Evolutionary conservation across 2,113 vertebrate genomes (phyloP).

Genomic region (Myodes glareolus): DNA sequence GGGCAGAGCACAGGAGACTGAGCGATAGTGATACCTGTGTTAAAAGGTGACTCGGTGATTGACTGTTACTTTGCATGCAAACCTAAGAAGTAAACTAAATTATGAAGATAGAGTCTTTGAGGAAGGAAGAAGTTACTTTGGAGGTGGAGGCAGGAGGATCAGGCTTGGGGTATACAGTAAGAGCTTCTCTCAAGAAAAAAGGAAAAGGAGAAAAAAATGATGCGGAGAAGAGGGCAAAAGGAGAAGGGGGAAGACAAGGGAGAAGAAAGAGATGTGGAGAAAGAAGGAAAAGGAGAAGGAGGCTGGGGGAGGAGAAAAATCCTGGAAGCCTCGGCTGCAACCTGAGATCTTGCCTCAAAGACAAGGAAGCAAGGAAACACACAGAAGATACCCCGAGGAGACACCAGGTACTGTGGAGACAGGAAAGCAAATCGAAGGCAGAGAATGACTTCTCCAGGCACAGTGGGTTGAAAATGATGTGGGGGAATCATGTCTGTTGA

Average conservation of each 20-base stretch:
- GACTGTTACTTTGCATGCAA: not conserved
- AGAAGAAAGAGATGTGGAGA: not conserved
- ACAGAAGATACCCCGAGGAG: not conserved
- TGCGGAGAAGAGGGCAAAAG: rapidly evolving
- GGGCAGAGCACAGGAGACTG: not conserved
- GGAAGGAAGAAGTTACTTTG: no score
- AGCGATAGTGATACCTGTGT: not conserved
- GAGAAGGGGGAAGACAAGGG: no score
- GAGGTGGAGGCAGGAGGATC: not conserved
- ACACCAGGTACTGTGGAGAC: not conserved
- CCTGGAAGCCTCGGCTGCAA: not conserved
- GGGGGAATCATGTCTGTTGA: not conserved
- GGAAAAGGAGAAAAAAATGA: not conserved
- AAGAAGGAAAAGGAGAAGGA: not conserved
- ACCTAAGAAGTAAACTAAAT: not conserved
- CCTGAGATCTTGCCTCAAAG: not conserved
- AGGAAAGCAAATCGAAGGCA: not conserved
- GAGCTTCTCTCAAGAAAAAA: not conserved
- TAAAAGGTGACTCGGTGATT: not conserved
- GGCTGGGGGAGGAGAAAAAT: not conserved
- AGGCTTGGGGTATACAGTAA: not conserved
- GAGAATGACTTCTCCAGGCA: not conserved
- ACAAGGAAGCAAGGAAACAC: not conserved
- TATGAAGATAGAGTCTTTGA: no score
- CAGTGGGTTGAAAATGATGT: not conserved